Evolutionary conservation across 2,888 invertebrate species (phyloP).

Genomic region (Tachina grossa): DNA sequence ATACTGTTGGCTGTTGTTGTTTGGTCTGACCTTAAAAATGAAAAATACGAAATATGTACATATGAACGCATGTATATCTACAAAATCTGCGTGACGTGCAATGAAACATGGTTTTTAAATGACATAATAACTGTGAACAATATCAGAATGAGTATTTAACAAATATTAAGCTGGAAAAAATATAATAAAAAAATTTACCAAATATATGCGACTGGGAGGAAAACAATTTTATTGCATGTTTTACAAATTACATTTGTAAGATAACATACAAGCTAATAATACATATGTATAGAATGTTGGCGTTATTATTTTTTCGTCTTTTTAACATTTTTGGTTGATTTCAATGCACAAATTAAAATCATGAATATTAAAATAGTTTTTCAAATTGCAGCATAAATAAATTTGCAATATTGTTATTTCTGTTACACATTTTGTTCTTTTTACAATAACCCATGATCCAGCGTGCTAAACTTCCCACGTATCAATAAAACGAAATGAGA

Average conservation of each 20-base stretch:
- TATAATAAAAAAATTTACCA: slow-evolving; percentile 8
- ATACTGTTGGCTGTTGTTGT: slow-evolving; percentile 55
- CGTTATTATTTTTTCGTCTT: background rate
- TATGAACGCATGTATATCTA: too few relatives aligned
- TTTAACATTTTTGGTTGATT: background rate
- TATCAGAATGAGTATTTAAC: background rate
- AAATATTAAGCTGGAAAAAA: background rate
- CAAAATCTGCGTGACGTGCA: slow-evolving; percentile 52
- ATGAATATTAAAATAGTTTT: slow-evolving; percentile 35
- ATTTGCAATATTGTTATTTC: background rate
- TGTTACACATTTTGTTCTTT: background rate
- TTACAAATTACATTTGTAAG: slow-evolving; percentile 27
- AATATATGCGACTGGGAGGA: background rate
- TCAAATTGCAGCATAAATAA: background rate
- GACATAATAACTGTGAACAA: slow-evolving; percentile 54
- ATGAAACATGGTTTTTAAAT: slow-evolving; percentile 52
- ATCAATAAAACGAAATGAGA: too few relatives aligned
- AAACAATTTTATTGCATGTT: slow-evolving; percentile 29
- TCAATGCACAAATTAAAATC: slow-evolving; percentile 34
- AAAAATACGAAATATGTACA: background rate
- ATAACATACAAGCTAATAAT: background rate
- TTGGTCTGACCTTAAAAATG: slow-evolving; percentile 34
- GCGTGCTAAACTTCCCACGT: too few relatives aligned
- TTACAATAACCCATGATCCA: background rate
- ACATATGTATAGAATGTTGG: background rate